Base-by-base conservation (phyloP, 2,113 vertebrate species). In the Cyanoramphus novaezelandiae region DNA sequence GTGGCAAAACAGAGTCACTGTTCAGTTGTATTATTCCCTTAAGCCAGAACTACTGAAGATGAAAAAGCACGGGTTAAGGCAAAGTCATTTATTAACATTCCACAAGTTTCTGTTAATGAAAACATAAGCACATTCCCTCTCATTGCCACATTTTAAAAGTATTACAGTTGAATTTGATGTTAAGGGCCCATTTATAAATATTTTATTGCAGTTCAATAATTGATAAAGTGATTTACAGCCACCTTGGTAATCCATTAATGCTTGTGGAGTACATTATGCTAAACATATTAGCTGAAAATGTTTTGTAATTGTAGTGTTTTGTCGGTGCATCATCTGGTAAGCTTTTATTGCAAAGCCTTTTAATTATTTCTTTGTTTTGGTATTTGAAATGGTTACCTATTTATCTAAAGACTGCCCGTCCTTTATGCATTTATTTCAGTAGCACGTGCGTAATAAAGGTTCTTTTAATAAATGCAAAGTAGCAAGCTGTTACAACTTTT, bases 161-260 rank as follows among this genome's bases (percentile, higher is more conserved):
- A 92, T 75, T 44, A 65, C 70, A 37, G 55, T 72, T 83, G 20
- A 44, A 69, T 88, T 90, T 95, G 77, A 47, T 93, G 92, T 93
- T 96, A 92, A 88, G 47, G 65, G 19, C 31, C 33, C 83, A 79
- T 86, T 92, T 92, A 93, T 95, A 90, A 97, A 95, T 94, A 90
- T 92, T 94, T 96, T 86, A 95, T 86, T 92, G 83, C 4, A 2
- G 80, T 92, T 96, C 88, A 96, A 92, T 94, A 96, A 96, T 97
- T 96, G 93, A 96, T 95, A 82, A 93, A 93, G 86, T 94, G 93
- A 95, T 97, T 97, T 93, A 95, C 62, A 92, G 49, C 50, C 57
- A 88, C 70, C 80, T 88, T 92, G 82, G 28, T 82, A 94, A 92
- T 78, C 52, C 65, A 65, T 84, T 94, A 78, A 60, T 84, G 80